These are phyloP conservation scores for Colistium nudipinnis DNA, from an alignment of 2,113 vertebrate genomes.

Conservation along the genomic window DNA sequence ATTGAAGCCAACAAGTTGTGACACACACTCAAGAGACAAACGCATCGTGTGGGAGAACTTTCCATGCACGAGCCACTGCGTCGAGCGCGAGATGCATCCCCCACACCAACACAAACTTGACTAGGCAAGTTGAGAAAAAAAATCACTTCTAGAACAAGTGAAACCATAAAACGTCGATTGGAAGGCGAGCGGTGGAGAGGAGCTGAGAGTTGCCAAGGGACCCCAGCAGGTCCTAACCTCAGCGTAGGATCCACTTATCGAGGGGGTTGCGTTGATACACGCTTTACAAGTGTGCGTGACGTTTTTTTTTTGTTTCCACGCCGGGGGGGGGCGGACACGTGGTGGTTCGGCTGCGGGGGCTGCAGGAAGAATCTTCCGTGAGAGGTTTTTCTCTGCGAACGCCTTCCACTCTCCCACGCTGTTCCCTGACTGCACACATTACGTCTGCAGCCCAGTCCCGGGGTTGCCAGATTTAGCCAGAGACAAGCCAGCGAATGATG, in stretches of 20 bases:
- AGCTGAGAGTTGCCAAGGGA: too few relatives aligned
- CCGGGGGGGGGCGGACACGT: not conserved
- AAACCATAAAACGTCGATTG: not conserved
- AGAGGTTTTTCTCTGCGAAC: not conserved
- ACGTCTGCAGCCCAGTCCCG: not conserved
- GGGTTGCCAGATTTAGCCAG: conserved; percentile 39
- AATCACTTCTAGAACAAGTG: too few relatives aligned
- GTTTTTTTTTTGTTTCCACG: conserved; percentile 9
- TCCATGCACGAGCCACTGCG: conserved; percentile 2
- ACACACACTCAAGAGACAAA: conserved; percentile 9
- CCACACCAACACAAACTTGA: too few relatives aligned
- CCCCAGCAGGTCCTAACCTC: too few relatives aligned
- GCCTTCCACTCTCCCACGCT: not conserved
- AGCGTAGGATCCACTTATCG: too few relatives aligned
- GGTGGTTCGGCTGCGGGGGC: not conserved
- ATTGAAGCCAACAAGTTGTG: conserved; percentile 1
- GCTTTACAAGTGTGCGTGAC: not conserved
- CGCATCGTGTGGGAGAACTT: not conserved
- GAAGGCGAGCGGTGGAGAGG: too few relatives aligned
- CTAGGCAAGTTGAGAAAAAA: too few relatives aligned
- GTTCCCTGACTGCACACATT: conserved; percentile 3
- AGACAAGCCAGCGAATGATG: conserved; percentile 25
- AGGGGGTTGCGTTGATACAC: not conserved
- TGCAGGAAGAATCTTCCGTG: not conserved
- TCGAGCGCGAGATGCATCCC: conserved; percentile 5